Evolutionary conservation across 2,797 vertebrate species (phyloP).

Genomic region (Rhyacichthys aspro): DNA sequence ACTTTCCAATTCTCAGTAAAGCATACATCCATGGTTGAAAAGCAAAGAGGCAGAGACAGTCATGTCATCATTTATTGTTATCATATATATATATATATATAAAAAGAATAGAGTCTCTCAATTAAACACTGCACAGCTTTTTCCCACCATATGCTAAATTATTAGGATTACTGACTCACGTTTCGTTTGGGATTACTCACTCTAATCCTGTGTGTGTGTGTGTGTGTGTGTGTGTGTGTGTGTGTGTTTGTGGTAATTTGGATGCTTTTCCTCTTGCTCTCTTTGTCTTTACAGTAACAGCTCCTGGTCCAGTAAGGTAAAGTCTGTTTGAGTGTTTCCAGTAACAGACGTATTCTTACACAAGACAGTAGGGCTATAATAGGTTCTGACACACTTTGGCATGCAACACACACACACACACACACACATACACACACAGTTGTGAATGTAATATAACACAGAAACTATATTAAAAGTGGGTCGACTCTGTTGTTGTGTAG

Average conservation of each 20-base stretch:
- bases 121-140: conserved; percentile 21
- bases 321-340: conserved; percentile 16
- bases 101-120: too few relatives aligned
- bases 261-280: conserved; percentile 21
- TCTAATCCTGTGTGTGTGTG: conserved; percentile 37
- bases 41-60: too few relatives aligned
- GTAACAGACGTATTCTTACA: conserved; percentile 23
- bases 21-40: too few relatives aligned
- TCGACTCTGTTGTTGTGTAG: too few relatives aligned
- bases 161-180: conserved; percentile 46
- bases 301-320: conserved; percentile 41
- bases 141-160: conserved; percentile 43
- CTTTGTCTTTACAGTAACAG: conserved; percentile 28
- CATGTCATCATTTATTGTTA: too few relatives aligned
- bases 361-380: conserved; percentile 55
- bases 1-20: too few relatives aligned
- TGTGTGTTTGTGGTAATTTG: conserved; percentile 24
- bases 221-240: neutral
- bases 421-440: conserved; percentile 16
- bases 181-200: conserved; percentile 49
- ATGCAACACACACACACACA: conserved; percentile 16
- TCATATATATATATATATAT: too few relatives aligned
- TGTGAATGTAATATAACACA: conserved; percentile 3
- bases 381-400: conserved; percentile 23
- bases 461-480: neutral